phyloP scores from a whole-genome alignment of 2,113 vertebrate species.

The Mionectes macconnelli region DNA sequence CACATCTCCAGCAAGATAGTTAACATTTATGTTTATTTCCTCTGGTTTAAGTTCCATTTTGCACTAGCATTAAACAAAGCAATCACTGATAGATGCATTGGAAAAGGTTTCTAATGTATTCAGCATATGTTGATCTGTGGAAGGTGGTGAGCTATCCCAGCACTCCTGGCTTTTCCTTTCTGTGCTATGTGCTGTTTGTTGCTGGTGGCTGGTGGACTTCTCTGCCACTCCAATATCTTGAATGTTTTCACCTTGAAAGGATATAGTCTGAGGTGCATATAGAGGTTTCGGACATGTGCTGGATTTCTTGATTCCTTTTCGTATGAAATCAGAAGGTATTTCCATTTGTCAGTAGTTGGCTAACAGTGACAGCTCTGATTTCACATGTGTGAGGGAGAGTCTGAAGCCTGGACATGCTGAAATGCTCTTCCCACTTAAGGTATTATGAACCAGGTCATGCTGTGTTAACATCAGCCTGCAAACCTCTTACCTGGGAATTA shows the following conservation, averaged over 20 bases:
- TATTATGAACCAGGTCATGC: not conserved
- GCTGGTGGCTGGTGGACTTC: not conserved
- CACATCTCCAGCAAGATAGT: not conserved
- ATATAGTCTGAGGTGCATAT: not conserved
- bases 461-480: not conserved
- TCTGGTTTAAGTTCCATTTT: not conserved
- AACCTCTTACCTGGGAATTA: not conserved
- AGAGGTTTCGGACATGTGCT: not conserved
- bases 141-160: not conserved
- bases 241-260: not conserved
- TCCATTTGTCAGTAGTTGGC: not conserved
- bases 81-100: not conserved
- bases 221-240: not conserved
- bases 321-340: not conserved
- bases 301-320: not conserved
- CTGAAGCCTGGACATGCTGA: not conserved
- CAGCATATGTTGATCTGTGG: not conserved
- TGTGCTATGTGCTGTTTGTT: not conserved
- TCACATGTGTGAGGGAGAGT: not conserved
- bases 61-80: not conserved
- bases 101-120: not conserved
- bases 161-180: not conserved
- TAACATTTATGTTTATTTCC: constrained; percentile 10
- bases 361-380: not conserved
- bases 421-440: not conserved